Evolutionary conservation across 2,797 vertebrate species (phyloP).

Genomic region (Takifugu rubripes): DNA sequence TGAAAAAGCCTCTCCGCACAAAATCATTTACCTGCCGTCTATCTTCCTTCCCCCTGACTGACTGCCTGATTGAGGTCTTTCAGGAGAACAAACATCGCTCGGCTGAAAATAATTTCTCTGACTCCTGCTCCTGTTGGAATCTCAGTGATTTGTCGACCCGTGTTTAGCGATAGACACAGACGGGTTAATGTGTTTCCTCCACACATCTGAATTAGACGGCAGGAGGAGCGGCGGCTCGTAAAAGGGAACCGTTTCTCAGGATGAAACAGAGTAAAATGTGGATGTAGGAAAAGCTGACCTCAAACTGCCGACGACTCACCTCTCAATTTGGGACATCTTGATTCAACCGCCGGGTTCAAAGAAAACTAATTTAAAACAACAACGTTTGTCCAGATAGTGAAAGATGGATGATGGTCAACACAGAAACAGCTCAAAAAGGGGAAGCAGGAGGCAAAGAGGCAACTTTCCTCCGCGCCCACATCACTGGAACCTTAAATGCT

Average conservation of each 20-base stretch:
- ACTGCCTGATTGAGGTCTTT: constrained; percentile 40
- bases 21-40: constrained; percentile 25
- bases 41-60: constrained; percentile 10
- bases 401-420: no score
- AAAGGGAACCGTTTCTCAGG: constrained; percentile 15
- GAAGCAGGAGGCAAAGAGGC: no score
- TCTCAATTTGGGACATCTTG: not conserved
- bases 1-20: constrained; percentile 5
- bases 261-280: constrained; percentile 9
- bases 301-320: not conserved
- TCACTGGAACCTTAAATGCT: no score
- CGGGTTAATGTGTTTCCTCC: constrained; percentile 45
- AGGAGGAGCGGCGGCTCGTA: constrained; percentile 17
- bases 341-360: not conserved
- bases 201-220: constrained; percentile 28
- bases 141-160: constrained; percentile 40
- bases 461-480: no score
- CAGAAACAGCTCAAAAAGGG: no score
- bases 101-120: constrained; percentile 39
- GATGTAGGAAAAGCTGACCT: constrained; percentile 23
- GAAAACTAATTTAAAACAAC: no score
- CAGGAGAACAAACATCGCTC: constrained; percentile 27
- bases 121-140: constrained; percentile 33
- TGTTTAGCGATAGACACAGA: constrained; percentile 23
- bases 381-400: no score